Base-by-base conservation (phyloP, 2,113 vertebrate species). In the Atrichornis clamosus region DNA sequence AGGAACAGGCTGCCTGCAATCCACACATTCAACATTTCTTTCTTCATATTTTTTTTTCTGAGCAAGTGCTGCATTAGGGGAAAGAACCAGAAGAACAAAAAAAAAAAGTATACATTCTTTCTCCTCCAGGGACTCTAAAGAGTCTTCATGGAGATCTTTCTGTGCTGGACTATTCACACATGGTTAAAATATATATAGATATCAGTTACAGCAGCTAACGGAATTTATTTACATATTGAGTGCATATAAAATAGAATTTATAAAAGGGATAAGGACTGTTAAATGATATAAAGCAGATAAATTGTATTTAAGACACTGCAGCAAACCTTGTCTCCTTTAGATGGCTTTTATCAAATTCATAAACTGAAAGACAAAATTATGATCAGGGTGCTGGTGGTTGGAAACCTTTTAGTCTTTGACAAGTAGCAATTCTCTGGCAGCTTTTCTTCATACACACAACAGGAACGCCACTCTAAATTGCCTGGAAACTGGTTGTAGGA, bases 1-100 rank as follows among this genome's bases (percentile, higher is more conserved):
- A 96, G 59, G 77, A 95, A 42, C 32, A 84, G 89, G 68, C 84
- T 46, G 42, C 59, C 91, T 90, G 64, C 89, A 94, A 94, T 87
- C 65, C 79, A 91, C 59, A 90, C 73, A 76, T 82, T 91, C 39
- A 68, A 85, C 46, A 50, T 86, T 91, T 93, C 75, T 94, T 87
- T 94, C 81, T 90, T 69, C 68, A 67, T 76, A 30, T 60, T 95
- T 70, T 63, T 63, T 58, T 65, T 85, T 93, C 68, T 69, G 68
- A 74, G 32, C 42, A 90, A 85, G 24, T 77, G 35, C 20, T 86
- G 10, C 52, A 77, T 59, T 74, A 59, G 8, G 1, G 0, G 50
- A 83, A 84, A 80, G 47, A 78, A 75, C 23, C n/a, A 55, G 13
- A 41, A 5, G 15, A 20, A 77, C 30, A 52, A 60, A 90, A 62